phyloP scores from a whole-genome alignment of 2,113 vertebrate genomes.

The Paracanthobrama guichenoti region DNA sequence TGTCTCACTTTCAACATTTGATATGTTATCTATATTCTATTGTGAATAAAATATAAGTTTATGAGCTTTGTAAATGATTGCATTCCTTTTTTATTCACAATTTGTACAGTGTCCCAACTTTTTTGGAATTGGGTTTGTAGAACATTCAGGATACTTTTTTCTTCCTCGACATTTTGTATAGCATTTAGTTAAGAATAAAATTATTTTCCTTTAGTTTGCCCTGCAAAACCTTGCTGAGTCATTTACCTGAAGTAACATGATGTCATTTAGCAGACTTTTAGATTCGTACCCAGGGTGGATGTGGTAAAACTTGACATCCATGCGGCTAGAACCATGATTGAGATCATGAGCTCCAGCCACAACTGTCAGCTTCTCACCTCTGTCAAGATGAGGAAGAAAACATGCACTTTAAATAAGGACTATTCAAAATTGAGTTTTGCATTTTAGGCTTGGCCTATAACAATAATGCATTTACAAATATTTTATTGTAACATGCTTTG shows the following conservation, averaged over 20 bases:
- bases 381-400: neutral
- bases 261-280: slow-evolving; percentile 45
- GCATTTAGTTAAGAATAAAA: too few species aligned
- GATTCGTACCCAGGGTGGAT: slow-evolving; percentile 42
- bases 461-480: too few species aligned
- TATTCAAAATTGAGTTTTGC: too few species aligned
- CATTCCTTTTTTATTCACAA: too few species aligned
- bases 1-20: too few species aligned
- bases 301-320: slow-evolving; percentile 53
- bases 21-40: too few species aligned
- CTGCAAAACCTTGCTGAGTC: slow-evolving; percentile 31
- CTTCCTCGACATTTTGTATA: neutral
- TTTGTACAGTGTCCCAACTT: neutral
- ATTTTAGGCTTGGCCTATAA: too few species aligned
- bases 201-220: neutral
- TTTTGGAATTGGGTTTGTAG: too few species aligned
- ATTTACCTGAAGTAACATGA: slow-evolving; percentile 58
- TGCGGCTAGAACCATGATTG: neutral
- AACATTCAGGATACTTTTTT: neutral
- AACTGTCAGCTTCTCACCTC: slow-evolving; percentile 38
- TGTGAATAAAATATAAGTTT: too few species aligned
- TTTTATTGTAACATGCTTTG: too few species aligned
- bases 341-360: slow-evolving; percentile 48
- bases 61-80: too few species aligned
- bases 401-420: neutral